A percentile compares a stretch with the other conserved stretches of the same genome.
Conservation (phyloP, 1,140 invertebrate species). For the Acromyrmex charruanus region DNA sequence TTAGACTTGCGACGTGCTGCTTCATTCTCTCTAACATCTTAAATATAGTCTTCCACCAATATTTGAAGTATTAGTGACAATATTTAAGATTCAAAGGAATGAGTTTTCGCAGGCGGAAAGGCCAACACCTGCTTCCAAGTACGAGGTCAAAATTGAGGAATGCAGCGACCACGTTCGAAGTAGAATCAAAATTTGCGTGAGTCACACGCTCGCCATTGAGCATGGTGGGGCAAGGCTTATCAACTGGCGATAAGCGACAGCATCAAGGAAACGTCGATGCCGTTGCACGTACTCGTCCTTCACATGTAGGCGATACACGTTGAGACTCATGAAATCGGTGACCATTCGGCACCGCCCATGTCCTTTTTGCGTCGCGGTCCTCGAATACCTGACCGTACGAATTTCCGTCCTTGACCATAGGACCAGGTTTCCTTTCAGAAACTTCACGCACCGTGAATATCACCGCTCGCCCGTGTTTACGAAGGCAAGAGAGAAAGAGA, state of each 20-base stretch:
- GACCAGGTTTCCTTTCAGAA: background rate
- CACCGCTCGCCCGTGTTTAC: background rate
- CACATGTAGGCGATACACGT: background rate
- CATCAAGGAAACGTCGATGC: conserved; percentile 41
- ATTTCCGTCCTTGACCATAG: conserved; percentile 10
- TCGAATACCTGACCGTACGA: conserved; percentile 28
- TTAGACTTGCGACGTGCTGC: background rate
- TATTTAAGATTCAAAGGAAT: conserved; percentile 12
- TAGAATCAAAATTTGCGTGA: conserved; percentile 64
- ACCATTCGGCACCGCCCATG: conserved; percentile 26
- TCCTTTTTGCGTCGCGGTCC: background rate
- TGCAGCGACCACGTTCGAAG: conserved; percentile 16
- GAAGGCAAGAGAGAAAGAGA: background rate
- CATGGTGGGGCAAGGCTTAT: conserved; percentile 48
- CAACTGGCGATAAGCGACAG: conserved; percentile 54
- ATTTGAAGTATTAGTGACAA: background rate
- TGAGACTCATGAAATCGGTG: background rate
- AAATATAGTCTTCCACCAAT: background rate
- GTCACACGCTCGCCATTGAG: conserved; percentile 20
- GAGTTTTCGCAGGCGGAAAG: background rate
- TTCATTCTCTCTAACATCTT: background rate
- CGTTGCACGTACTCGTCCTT: background rate
- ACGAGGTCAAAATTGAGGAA: conserved; percentile 35
- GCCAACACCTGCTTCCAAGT: conserved; percentile 1
- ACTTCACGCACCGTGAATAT: background rate